Conservation (phyloP, 92 coral and sea anemone genomes). For the Muricea muricata region DNA sequence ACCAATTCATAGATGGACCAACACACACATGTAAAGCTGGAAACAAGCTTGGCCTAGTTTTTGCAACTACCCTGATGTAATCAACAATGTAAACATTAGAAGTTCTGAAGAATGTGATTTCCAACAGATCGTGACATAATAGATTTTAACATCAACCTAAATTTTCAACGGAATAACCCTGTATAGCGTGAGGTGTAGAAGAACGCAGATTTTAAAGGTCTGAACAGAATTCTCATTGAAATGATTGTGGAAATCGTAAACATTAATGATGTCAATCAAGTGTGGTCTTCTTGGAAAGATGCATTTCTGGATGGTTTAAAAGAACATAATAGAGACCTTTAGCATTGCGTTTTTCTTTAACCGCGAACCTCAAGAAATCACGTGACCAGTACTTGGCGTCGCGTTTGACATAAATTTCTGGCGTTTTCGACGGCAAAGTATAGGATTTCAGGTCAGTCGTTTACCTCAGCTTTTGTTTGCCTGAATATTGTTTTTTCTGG, state of each 20-base stretch:
- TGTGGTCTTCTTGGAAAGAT: conserved; percentile 62
- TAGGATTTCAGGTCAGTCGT: too few relatives aligned
- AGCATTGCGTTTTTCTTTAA: too few relatives aligned
- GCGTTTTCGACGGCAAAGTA: too few relatives aligned
- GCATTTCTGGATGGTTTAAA: conserved; percentile 45
- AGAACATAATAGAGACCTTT: too few relatives aligned
- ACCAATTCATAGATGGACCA: conserved; percentile 54
- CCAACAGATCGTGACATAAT: conserved; percentile 53
- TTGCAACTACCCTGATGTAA: conserved; percentile 61
- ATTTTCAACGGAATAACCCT: conserved; percentile 41
- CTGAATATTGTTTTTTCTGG: too few relatives aligned
- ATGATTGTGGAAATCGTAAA: conserved; percentile 11
- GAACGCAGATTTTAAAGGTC: conserved; percentile 47
- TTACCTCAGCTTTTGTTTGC: too few relatives aligned
- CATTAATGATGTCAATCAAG: conserved; percentile 37
- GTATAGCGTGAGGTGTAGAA: conserved; percentile 45
- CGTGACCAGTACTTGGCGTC: too few relatives aligned
- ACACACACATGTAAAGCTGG: conserved; percentile 54
- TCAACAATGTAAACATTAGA: conserved; percentile 50
- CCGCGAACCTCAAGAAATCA: too few relatives aligned
- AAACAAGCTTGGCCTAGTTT: conserved; percentile 55
- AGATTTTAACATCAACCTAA: conserved; percentile 46
- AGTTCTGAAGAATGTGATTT: conserved; percentile 48
- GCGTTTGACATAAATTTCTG: too few relatives aligned
- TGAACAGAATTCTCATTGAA: conserved; percentile 25